Evolutionary conservation across 1,140 invertebrate species (phyloP), one percentile per base, ranked within the genome.

Genomic region (Lepidotrigona ventralis): DNA sequence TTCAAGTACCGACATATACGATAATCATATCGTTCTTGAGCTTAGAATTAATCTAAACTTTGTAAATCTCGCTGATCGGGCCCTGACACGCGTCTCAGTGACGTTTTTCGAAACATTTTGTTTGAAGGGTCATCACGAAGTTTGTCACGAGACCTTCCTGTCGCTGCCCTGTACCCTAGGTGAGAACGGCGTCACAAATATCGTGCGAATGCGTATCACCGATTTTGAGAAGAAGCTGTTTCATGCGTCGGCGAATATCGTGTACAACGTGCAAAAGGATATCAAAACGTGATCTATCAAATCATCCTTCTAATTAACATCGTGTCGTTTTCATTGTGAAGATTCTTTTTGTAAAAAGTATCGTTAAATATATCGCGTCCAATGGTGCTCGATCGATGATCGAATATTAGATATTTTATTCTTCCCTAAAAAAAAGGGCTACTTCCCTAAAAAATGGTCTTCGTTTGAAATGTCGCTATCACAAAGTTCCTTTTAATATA

Each of bases 91-190:
- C 6, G 39, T 46, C 6, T 8, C 8, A 0, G 39, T 46, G 6
- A 46, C 39, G 51, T 21, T 33, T 23, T 70, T 9, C 4, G 19
- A 8, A 11, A 4, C 53, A 73, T 58, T 53, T 26, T 26, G 1
- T 26, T 60, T 11, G 21, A 78, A 96, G 95, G 95, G 95, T 51
- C 93, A 95, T 66, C 94, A 96, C 85, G 94, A 94, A 21, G 94
- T 96, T 74, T 92, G 94, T n/a, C 85, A 95, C 11, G 95, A 96
- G 51, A 93, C 95, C 26, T 96, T 95, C 85, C 89, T 96, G 23
- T 96, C 95, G 0, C 88, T 96, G n/a, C 96, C 96, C 11, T 95
- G 94, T 74, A 91, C 94, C 15, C 69, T 96, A 26, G 96, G 95
- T 17, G 93, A 95, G 58, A 94, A 94, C 81, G 96, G 96, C 14